phyloP scores from a whole-genome alignment of 2,797 vertebrate genomes.

The Fratercula arctica region DNA sequence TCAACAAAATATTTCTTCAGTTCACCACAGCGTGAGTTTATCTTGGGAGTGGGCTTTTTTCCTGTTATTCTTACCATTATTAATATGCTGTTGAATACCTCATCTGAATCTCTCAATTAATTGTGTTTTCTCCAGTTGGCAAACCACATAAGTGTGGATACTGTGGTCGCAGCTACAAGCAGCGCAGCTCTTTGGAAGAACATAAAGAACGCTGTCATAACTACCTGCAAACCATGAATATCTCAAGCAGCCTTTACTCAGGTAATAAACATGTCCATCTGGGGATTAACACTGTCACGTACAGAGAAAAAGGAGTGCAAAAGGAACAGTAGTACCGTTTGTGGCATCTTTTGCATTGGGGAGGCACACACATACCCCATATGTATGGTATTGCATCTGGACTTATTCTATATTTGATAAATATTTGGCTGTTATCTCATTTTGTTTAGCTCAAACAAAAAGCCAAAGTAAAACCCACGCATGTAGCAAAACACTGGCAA shows the following conservation, averaged over 20 bases:
- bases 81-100: neutral
- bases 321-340: neutral
- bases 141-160: conserved; percentile 99
- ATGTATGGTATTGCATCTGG: neutral
- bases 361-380: fast-evolving
- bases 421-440: neutral
- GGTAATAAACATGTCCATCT: conserved; percentile 77
- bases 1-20: neutral
- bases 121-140: conserved; percentile 85
- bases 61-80: neutral
- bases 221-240: conserved; percentile 96
- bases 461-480: neutral
- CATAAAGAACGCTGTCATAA: conserved; percentile 99
- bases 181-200: conserved; percentile 97
- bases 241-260: conserved; percentile 92
- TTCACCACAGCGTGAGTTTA: neutral
- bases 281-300: neutral
- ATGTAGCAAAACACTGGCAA: neutral
- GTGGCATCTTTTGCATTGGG: neutral
- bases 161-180: conserved; percentile 98
- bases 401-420: neutral
- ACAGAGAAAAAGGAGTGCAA: neutral
- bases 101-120: conserved; percentile 27
- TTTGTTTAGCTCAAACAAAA: neutral
- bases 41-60: neutral